These are phyloP conservation scores for Notiomystis cincta DNA, from an alignment of 2,113 vertebrate species.

Conservation along the genomic window DNA sequence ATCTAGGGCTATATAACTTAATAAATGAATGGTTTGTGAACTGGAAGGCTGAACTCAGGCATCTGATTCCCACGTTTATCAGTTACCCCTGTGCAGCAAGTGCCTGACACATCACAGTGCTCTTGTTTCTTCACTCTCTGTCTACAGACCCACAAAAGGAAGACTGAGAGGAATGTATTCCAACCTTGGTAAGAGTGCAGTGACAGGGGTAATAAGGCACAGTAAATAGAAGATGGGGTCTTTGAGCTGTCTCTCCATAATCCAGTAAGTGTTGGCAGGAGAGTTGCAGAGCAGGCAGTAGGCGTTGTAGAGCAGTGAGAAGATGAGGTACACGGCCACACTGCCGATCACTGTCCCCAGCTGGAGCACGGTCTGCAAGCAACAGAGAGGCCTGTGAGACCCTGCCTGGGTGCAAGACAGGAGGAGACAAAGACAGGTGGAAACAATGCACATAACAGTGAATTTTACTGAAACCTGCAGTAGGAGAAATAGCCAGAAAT, in stretches of 20 bases:
- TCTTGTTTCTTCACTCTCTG: background rate
- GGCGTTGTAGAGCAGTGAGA: conserved; percentile 80
- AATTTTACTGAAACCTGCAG: background rate
- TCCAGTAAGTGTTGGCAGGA: conserved; percentile 85
- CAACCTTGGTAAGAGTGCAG: conserved; percentile 90
- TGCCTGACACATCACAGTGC: background rate
- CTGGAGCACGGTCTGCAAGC: conserved; percentile 82
- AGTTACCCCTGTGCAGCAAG: background rate
- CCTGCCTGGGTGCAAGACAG: background rate
- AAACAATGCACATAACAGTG: background rate
- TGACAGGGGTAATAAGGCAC: conserved; percentile 80
- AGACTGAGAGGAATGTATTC: background rate
- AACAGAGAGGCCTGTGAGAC: background rate
- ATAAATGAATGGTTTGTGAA: background rate
- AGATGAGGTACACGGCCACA: conserved; percentile 76
- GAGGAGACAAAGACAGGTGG: background rate
- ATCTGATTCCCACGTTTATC: background rate
- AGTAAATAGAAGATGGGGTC: conserved; percentile 87
- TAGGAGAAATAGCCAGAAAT: background rate
- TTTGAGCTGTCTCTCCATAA: conserved; percentile 82
- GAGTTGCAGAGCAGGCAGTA: conserved; percentile 83
- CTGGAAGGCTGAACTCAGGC: background rate
- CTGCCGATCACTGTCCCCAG: conserved; percentile 79
- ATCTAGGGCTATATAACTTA: background rate
- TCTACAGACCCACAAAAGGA: background rate